These are phyloP conservation scores for Synanthedon vespiformis DNA, from an alignment of 2,888 invertebrate genomes.

Conservation along the genomic window DNA sequence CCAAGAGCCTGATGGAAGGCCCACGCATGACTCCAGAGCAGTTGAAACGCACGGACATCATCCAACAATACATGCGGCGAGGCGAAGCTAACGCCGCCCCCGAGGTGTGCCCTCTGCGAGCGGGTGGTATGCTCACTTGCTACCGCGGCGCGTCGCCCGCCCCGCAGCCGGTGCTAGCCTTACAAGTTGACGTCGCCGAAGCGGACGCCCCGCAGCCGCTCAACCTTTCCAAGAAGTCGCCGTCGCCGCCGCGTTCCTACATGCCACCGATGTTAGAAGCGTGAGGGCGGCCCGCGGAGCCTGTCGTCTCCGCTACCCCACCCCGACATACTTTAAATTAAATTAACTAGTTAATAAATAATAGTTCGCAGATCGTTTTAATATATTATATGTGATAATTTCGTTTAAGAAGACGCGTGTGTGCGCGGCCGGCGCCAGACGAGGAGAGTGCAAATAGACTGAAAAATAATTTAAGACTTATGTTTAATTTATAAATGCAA, in stretches of 20 bases:
- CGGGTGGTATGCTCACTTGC: constrained; percentile 40
- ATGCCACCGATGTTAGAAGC: constrained; percentile 75
- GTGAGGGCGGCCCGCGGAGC: constrained; percentile 71
- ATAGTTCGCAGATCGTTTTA: constrained; percentile 73
- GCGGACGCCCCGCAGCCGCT: constrained; percentile 86
- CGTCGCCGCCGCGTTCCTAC: constrained; percentile 69
- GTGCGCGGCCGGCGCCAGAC: constrained; percentile 68
- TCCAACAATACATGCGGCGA: constrained; percentile 92
- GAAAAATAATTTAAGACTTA: constrained; percentile 72
- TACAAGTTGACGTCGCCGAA: constrained; percentile 85
- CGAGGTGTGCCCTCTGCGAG: constrained; percentile 53
- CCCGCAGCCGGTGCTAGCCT: constrained; percentile 50
- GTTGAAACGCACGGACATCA: constrained; percentile 90
- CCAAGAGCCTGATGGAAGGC: constrained; percentile 92
- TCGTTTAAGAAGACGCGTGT: constrained; percentile 61
- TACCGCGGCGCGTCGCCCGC: constrained; percentile 58
- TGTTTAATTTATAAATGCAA: constrained; percentile 71
- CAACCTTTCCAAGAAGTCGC: constrained; percentile 89
- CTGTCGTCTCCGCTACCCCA: constrained; percentile 61
- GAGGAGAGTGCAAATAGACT: constrained; percentile 71
- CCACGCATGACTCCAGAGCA: constrained; percentile 94
- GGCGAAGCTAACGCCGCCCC: constrained; percentile 69
- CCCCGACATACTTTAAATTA: constrained; percentile 69
- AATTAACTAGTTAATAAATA: constrained; percentile 56
- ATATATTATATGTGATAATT: constrained; percentile 79